Evolutionary conservation across 2,888 invertebrate genomes (phyloP).

Genomic region (Mythimna vitellina): DNA sequence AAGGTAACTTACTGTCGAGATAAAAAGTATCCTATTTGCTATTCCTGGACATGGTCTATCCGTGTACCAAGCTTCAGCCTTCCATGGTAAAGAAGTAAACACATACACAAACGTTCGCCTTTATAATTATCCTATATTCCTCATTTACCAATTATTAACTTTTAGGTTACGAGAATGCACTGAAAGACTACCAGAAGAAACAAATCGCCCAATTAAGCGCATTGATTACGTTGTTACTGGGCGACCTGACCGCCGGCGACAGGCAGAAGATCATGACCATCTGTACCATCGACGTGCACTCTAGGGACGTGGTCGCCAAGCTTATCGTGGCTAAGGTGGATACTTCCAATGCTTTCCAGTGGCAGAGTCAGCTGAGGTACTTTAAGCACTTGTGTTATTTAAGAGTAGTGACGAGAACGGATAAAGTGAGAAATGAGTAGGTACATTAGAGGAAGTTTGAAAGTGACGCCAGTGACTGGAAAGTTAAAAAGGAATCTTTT

Average conservation of each 20-base stretch:
- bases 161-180: conserved; percentile 95
- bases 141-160: conserved; percentile 5
- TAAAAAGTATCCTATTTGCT: no score
- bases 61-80: no score
- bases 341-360: conserved; percentile 94
- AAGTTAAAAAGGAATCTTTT: no score
- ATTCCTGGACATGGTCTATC: no score
- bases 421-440: no score
- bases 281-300: conserved; percentile 98
- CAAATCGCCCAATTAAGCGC: conserved; percentile 96
- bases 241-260: conserved; percentile 95
- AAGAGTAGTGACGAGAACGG: no score
- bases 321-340: conserved; percentile 96
- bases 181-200: conserved; percentile 97
- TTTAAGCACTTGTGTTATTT: not conserved
- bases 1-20: no score
- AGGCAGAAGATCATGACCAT: conserved; percentile 99
- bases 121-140: not conserved
- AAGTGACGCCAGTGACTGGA: no score
- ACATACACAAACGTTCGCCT: no score
- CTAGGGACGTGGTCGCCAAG: conserved; percentile 97
- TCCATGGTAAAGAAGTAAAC: no score
- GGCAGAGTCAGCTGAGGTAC: conserved; percentile 96
- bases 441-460: no score
- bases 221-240: conserved; percentile 95